Conservation (phyloP, 1,140 invertebrate species). For the Brachionus koreanus region DNA sequence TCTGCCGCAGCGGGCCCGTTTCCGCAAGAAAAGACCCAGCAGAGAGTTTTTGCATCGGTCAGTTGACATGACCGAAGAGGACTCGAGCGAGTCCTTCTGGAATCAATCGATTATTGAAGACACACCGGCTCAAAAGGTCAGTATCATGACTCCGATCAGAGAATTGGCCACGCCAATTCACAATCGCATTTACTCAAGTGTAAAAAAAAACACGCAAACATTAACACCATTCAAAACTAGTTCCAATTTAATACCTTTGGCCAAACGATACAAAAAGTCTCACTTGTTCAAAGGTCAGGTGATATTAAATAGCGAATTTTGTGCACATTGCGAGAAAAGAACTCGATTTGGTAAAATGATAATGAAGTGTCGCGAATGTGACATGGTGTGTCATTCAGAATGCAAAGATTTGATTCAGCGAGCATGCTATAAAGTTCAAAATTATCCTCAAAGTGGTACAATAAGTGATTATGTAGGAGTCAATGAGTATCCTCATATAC, state of each 20-base stretch:
- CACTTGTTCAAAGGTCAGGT: slow-evolving; percentile 37
- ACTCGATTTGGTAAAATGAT: slow-evolving; percentile 40
- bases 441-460: neutral
- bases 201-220: neutral
- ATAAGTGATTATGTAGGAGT: slow-evolving; percentile 30
- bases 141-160: slow-evolving; percentile 31
- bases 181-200: neutral
- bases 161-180: slow-evolving; percentile 5
- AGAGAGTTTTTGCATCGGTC: slow-evolving; percentile 21
- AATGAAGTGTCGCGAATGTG: slow-evolving; percentile 30
- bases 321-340: slow-evolving; percentile 28
- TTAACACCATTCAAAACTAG: slow-evolving; percentile 8
- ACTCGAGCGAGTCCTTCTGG: slow-evolving; percentile 34
- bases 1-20: slow-evolving; percentile 1
- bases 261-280: slow-evolving; percentile 19
- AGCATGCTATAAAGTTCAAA: slow-evolving; percentile 23
- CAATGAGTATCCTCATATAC: slow-evolving; percentile 17
- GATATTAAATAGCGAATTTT: slow-evolving; percentile 23
- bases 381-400: neutral
- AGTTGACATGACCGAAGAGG: neutral
- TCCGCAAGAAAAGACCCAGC: slow-evolving; percentile 2
- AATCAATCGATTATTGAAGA: slow-evolving; percentile 16
- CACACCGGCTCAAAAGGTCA: neutral
- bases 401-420: slow-evolving; percentile 29
- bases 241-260: slow-evolving; percentile 5